Evolutionary conservation across 2,888 invertebrate genomes (phyloP).

Genomic region (Phlogophora meticulosa): DNA sequence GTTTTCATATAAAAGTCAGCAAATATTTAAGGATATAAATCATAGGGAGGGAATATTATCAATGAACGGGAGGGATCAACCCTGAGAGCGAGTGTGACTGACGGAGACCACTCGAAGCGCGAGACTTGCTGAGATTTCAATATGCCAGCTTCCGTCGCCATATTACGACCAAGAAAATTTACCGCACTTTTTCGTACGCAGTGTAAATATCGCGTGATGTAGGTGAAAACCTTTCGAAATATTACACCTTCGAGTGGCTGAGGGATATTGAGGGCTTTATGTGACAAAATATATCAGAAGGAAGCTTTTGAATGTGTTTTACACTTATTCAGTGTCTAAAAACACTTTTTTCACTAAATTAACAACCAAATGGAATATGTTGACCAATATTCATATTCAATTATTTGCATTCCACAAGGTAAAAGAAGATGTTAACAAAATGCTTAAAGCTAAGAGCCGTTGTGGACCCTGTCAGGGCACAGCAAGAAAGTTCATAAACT

Average conservation of each 20-base stretch:
- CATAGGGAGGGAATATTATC: conserved; percentile 51
- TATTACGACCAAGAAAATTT: conserved; percentile 50
- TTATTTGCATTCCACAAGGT: too few relatives aligned
- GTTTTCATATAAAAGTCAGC: conserved; percentile 39
- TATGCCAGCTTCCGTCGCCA: conserved; percentile 60
- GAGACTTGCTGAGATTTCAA: conserved; percentile 69
- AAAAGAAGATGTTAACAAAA: too few relatives aligned
- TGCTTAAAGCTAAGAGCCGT: too few relatives aligned
- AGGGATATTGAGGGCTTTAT: not conserved
- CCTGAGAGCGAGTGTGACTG: conserved; percentile 66
- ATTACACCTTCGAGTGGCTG: conserved; percentile 18
- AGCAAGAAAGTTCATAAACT: too few relatives aligned
- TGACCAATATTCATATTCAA: too few relatives aligned
- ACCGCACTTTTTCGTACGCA: conserved; percentile 39
- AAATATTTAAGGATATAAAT: conserved; percentile 51
- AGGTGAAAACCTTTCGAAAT: conserved; percentile 38
- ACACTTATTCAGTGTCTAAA: not conserved
- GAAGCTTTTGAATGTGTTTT: not conserved
- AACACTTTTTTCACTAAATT: too few relatives aligned
- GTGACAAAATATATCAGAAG: conserved; percentile 4
- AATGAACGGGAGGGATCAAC: conserved; percentile 48
- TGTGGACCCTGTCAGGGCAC: too few relatives aligned
- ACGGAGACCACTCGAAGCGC: conserved; percentile 66
- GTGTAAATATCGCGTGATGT: conserved; percentile 34
- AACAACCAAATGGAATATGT: too few relatives aligned